Evolutionary conservation across 2,797 vertebrate genomes (phyloP).

Genomic region (Nannoperca obscura): DNA sequence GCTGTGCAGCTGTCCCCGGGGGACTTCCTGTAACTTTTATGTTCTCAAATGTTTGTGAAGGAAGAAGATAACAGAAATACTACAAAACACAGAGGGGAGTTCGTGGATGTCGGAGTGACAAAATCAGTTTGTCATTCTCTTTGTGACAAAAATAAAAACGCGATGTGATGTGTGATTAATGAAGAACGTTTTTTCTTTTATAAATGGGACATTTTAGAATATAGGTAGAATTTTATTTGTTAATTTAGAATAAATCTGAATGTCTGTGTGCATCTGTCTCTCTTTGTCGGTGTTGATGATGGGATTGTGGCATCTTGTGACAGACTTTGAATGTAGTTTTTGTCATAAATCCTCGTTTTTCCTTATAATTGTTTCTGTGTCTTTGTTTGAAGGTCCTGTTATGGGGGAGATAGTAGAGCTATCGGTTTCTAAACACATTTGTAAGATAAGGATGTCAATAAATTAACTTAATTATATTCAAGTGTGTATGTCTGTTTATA

Average conservation of each 20-base stretch:
- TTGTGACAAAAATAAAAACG: constrained; percentile 28
- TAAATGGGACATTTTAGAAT: constrained; percentile 16
- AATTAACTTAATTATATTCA: constrained; percentile 25
- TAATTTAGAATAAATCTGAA: background rate
- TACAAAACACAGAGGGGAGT: background rate
- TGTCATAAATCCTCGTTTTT: background rate
- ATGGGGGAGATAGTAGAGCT: background rate
- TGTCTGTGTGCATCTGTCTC: background rate
- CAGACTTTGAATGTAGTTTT: constrained; percentile 3
- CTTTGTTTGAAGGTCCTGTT: background rate
- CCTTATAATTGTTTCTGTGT: background rate
- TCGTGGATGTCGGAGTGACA: background rate
- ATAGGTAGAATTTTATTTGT: background rate
- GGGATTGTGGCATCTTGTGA: background rate
- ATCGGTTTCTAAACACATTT: constrained; percentile 47
- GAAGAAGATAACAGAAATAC: background rate
- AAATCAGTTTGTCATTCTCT: constrained; percentile 15
- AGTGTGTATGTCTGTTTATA: background rate
- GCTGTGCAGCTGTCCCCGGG: constrained; percentile 85
- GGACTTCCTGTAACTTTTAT: constrained; percentile 86
- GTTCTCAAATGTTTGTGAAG: constrained; percentile 85
- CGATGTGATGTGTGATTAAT: constrained; percentile 45
- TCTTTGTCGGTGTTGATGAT: background rate
- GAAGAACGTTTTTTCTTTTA: constrained; percentile 34
- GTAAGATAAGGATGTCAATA: constrained; percentile 52